Evolutionary conservation across 2,888 invertebrate genomes (phyloP).

Genomic region (Protonemura montana): DNA sequence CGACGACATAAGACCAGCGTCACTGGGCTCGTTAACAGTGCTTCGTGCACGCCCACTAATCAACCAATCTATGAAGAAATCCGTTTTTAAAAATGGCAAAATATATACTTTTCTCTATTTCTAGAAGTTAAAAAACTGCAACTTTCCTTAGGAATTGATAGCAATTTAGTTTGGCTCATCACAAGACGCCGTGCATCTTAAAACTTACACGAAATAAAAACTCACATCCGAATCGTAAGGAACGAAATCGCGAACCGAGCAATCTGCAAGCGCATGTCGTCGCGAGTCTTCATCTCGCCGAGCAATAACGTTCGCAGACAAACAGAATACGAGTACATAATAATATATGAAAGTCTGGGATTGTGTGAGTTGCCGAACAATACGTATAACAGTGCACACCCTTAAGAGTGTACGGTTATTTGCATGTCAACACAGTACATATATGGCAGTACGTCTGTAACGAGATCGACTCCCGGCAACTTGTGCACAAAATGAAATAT

Average conservation of each 20-base stretch:
- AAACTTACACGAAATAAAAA: no score
- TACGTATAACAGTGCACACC: neutral
- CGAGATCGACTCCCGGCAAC: conserved; percentile 19
- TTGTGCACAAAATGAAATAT: conserved; percentile 31
- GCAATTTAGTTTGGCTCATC: no score
- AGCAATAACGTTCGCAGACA: neutral
- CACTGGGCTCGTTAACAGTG: no score
- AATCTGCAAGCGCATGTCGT: neutral
- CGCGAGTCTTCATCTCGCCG: neutral
- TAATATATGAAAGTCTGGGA: neutral
- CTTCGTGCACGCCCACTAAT: no score
- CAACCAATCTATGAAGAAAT: no score
- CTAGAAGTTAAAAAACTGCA: no score
- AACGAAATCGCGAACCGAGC: neutral
- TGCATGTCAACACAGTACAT: conserved; percentile 46
- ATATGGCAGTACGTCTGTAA: conserved; percentile 38
- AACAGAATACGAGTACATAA: neutral
- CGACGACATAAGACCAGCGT: no score
- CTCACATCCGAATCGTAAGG: no score
- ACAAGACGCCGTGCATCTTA: no score
- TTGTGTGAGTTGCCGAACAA: neutral
- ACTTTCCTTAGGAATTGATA: no score
- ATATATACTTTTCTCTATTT: no score
- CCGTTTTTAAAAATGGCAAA: no score
- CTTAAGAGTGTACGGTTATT: conserved; percentile 25